A percentile compares a stretch with the other conserved stretches of the same genome.
Conservation (phyloP, 2,888 invertebrate genomes). For the Lasioglossum malachurum region DNA sequence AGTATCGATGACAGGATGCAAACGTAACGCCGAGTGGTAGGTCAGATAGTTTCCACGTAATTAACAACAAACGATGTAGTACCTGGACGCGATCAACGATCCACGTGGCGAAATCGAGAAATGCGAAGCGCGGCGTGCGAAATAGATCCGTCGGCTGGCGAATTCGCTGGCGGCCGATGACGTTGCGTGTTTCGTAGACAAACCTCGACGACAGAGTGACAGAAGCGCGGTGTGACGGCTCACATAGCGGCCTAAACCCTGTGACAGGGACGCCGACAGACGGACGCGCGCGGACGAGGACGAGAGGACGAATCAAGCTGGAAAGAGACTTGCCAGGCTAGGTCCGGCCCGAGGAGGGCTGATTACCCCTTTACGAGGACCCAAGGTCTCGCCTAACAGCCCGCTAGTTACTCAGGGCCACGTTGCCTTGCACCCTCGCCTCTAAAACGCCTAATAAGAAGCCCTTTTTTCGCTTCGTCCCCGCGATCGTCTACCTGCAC, state of each 20-base stretch:
- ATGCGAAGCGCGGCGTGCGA: not conserved
- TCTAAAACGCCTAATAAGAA: slow-evolving; percentile 52
- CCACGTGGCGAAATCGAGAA: not conserved
- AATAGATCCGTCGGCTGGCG: not conserved
- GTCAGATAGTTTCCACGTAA: not conserved
- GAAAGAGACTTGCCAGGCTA: slow-evolving; percentile 76
- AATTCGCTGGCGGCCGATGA: slow-evolving; percentile 45
- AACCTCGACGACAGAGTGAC: slow-evolving; percentile 82
- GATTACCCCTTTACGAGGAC: slow-evolving; percentile 84
- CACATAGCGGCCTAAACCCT: slow-evolving; percentile 67
- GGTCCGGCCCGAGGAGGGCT: slow-evolving; percentile 79
- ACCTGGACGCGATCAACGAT: not conserved
- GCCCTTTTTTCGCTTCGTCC: slow-evolving; percentile 24
- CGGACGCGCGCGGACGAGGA: slow-evolving; percentile 64
- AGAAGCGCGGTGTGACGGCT: slow-evolving; percentile 72
- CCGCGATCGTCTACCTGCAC: slow-evolving; percentile 50
- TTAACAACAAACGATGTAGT: not conserved
- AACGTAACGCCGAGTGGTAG: not conserved
- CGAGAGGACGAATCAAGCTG: slow-evolving; percentile 58
- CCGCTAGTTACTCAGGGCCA: slow-evolving; percentile 21
- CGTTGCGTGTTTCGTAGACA: slow-evolving; percentile 78
- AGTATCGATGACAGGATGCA: not conserved
- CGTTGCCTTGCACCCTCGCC: slow-evolving; percentile 43
- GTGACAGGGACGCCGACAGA: slow-evolving; percentile 67
- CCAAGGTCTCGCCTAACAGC: slow-evolving; percentile 76